Base-by-base conservation (phyloP, 2,888 invertebrate genomes). In the Arge pagana region DNA sequence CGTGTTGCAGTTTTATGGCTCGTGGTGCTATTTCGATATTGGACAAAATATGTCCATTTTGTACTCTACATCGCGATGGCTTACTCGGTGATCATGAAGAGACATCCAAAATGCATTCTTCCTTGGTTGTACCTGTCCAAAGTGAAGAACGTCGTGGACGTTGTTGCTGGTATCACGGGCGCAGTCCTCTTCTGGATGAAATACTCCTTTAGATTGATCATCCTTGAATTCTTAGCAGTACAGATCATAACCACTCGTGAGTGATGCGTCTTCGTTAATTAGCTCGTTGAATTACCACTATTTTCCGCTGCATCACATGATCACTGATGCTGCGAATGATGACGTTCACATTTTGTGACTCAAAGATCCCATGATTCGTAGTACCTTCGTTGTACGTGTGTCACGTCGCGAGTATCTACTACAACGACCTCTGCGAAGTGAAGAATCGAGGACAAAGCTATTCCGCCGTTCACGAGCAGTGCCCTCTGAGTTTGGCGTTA, bases 111-210 rank as follows among this genome's bases (percentile, higher is more conserved):
- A 19, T 54, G 68, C 3, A 54, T 76, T 8, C n/a, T 73, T 11
- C 68, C 72, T 3, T 76, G 75, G 75, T 51, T 76, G 24, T 53
- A 64, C 4, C 42, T 70, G 3, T 70, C 68, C 19, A 66, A 66
- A 6, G 53, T 74, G 8, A 66, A 70, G 43, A 66, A 70, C 37
- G 53, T 73, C 23, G 21, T 53, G 3, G n/a, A 35, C 3, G 35
- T 48, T 11, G 2, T 37, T 10, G 30, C 45, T 18, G 45, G 15
- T 31, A 26, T 45, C 2, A n/a, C 11, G 7, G 40, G 19, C 4
- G 54, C 24, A 4, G 11, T 30, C 10, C 19, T 45, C 6, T 53
- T 35, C 23, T 18, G 16, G 31, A n/a, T 19, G 5, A 7, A 19
- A 11, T 23, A 26, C 15, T 31, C 30, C 11, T 26, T 21, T 4